A percentile compares a stretch with the other conserved stretches of the same genome.
Conservation (phyloP, 2,888 invertebrate genomes). For the Drosophila anceps region DNA sequence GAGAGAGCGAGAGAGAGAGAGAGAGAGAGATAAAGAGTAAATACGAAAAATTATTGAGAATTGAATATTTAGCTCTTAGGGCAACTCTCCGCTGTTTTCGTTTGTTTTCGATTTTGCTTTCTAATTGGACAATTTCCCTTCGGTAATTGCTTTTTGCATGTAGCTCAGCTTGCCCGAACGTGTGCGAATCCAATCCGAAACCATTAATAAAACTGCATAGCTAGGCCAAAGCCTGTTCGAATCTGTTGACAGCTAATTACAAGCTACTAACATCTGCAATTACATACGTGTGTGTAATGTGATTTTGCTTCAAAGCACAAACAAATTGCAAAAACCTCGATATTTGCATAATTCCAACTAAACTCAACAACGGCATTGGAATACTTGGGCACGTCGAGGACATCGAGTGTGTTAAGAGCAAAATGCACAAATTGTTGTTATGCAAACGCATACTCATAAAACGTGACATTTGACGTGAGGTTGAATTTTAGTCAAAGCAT, state of each 20-base stretch:
- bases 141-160: slow-evolving; percentile 70
- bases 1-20: background rate
- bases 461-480: slow-evolving; percentile 76
- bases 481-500: slow-evolving; percentile 58
- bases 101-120: slow-evolving; percentile 63
- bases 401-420: slow-evolving; percentile 33
- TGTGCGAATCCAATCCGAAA: background rate
- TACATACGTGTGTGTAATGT: slow-evolving; percentile 28
- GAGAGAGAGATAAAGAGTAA: too few species aligned
- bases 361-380: slow-evolving; percentile 28
- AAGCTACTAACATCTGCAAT: slow-evolving; percentile 34
- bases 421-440: slow-evolving; percentile 59
- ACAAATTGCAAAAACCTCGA: slow-evolving; percentile 54
- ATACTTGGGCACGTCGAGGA: slow-evolving; percentile 21
- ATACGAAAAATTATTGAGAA: background rate
- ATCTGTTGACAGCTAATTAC: slow-evolving; percentile 32
- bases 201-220: background rate
- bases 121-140: slow-evolving; percentile 77
- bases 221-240: background rate
- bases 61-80: slow-evolving; percentile 5
- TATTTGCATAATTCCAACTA: slow-evolving; percentile 69
- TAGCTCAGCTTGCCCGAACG: slow-evolving; percentile 3
- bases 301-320: slow-evolving; percentile 36
- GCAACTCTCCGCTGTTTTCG: background rate
- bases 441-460: slow-evolving; percentile 70